These are phyloP conservation scores for Tolmerus cingulatus DNA, from an alignment of 2,888 invertebrate species.

Conservation along the genomic window DNA sequence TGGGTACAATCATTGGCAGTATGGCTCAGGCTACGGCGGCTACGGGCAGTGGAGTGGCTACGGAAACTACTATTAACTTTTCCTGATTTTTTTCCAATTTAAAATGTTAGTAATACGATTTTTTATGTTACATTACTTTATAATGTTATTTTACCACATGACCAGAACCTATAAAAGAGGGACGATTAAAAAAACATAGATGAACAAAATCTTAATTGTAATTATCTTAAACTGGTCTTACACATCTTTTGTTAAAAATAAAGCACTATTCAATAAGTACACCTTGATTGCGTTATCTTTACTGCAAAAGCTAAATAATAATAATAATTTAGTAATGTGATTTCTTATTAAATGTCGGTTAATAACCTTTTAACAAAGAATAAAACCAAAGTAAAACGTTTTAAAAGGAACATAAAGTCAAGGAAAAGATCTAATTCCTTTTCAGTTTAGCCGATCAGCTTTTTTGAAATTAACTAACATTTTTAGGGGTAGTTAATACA, in stretches of 20 bases:
- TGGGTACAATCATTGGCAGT: slow-evolving; percentile 70
- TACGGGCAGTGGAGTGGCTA: slow-evolving; percentile 71
- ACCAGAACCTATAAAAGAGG: not conserved
- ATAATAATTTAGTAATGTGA: not conserved
- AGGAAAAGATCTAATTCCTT: too few species aligned
- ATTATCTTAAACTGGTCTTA: not conserved
- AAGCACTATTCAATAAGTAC: slow-evolving; percentile 7
- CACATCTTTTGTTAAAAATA: slow-evolving; percentile 17
- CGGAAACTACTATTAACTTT: slow-evolving; percentile 55
- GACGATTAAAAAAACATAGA: not conserved
- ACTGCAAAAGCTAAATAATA: not conserved
- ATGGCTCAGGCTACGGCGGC: slow-evolving; percentile 66
- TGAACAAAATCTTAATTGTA: not conserved
- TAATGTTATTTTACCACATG: not conserved
- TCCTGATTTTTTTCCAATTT: slow-evolving; percentile 2
- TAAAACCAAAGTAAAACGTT: too few species aligned
- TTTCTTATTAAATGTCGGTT: not conserved
- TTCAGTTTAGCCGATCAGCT: too few species aligned
- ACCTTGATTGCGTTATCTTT: not conserved
- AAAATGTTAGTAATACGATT: not conserved
- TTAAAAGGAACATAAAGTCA: too few species aligned
- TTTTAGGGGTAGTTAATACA: too few species aligned
- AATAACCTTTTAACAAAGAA: too few species aligned
- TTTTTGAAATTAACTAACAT: too few species aligned
- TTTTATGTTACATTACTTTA: not conserved